Evolutionary conservation across 2,888 invertebrate species (phyloP).

Genomic region (Catocala nupta): DNA sequence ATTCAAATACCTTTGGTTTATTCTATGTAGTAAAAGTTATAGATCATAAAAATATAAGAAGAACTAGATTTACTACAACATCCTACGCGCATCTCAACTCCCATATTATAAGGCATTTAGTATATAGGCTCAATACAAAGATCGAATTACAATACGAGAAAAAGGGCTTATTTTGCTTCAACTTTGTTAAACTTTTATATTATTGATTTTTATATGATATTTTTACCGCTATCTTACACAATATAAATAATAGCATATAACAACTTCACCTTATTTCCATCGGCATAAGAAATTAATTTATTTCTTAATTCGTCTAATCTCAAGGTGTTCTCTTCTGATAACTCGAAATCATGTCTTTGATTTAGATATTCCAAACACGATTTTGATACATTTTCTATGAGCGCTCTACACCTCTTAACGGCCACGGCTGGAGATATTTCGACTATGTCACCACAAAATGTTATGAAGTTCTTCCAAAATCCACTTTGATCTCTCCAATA

Average conservation of each 20-base stretch:
- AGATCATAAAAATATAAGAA: too few species aligned
- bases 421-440: constrained; percentile 71
- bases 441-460: constrained; percentile 70
- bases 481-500: constrained; percentile 72
- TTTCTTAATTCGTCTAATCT: constrained; percentile 61
- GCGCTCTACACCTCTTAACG: constrained; percentile 65
- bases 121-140: too few species aligned
- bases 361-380: constrained; percentile 65
- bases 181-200: too few species aligned
- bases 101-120: too few species aligned
- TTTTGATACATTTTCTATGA: constrained; percentile 66
- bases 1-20: too few species aligned
- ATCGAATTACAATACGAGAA: too few species aligned
- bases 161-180: too few species aligned
- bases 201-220: too few species aligned
- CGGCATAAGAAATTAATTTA: constrained; percentile 57
- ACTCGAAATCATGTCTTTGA: constrained; percentile 58
- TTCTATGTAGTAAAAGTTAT: too few species aligned
- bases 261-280: constrained; percentile 57
- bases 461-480: constrained; percentile 74
- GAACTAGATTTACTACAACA: too few species aligned
- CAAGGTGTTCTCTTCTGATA: constrained; percentile 54
- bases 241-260: not conserved
- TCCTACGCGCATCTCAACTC: too few species aligned
- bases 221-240: too few species aligned